A percentile compares a stretch with the other conserved stretches of the same genome.
phyloP scores from a whole-genome alignment of 2,797 vertebrate species.

The Onychomys arenicola region DNA sequence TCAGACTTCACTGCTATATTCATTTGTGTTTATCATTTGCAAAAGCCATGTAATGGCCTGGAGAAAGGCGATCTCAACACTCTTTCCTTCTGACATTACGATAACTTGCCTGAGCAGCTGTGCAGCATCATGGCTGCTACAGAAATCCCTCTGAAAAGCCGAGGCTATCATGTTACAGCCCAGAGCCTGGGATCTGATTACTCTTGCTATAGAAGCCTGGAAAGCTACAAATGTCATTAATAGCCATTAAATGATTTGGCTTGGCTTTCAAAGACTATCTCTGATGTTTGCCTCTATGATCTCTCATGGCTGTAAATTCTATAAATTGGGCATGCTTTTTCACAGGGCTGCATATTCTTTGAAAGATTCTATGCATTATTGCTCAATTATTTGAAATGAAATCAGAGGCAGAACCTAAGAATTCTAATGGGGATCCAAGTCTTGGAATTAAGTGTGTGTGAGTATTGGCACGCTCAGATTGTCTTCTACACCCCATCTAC shows the following conservation, averaged over 20 bases:
- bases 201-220: slow-evolving; percentile 79
- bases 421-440: background rate
- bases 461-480: background rate
- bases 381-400: background rate
- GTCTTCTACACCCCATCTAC: background rate
- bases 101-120: slow-evolving; percentile 43
- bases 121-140: background rate
- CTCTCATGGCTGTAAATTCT: slow-evolving; percentile 37
- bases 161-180: slow-evolving; percentile 82
- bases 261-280: slow-evolving; percentile 66
- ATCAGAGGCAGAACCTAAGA: background rate
- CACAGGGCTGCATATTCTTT: background rate
- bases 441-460: slow-evolving; percentile 24
- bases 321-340: slow-evolving; percentile 52
- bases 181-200: slow-evolving; percentile 84
- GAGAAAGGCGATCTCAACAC: background rate
- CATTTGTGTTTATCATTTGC: background rate
- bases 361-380: background rate
- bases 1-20: background rate
- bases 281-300: slow-evolving; percentile 25
- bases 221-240: slow-evolving; percentile 76
- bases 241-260: slow-evolving; percentile 73
- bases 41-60: background rate
- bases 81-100: slow-evolving; percentile 1
- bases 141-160: slow-evolving; percentile 76